phyloP scores from a whole-genome alignment of 2,797 vertebrate species.

The Anas acuta region DNA sequence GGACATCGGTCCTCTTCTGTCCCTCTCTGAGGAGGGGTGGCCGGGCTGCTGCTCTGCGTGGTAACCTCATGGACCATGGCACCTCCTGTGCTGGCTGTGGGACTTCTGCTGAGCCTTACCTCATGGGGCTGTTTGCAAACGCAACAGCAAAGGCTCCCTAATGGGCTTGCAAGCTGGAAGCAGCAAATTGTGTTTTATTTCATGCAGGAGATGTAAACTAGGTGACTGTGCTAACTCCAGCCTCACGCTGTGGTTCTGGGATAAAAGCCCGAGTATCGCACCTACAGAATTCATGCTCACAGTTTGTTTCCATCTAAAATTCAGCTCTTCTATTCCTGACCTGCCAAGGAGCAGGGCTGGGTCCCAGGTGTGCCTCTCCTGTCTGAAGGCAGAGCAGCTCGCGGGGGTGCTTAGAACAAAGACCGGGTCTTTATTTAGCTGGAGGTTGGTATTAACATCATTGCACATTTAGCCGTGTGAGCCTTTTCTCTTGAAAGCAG shows the following conservation, averaged over 20 bases:
- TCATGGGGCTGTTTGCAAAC: background rate
- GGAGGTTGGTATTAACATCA: background rate
- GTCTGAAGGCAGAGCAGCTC: background rate
- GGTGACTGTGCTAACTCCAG: background rate
- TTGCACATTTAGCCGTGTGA: background rate
- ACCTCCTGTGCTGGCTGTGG: background rate
- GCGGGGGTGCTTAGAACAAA: background rate
- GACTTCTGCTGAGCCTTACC: background rate
- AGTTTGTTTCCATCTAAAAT: background rate
- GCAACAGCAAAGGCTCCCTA: background rate
- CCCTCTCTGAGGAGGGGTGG: background rate
- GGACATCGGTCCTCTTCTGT: background rate
- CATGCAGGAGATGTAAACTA: background rate
- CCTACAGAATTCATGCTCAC: background rate
- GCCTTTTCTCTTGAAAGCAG: background rate
- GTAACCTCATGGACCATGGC: background rate
- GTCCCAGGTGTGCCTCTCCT: background rate
- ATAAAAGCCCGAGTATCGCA: background rate
- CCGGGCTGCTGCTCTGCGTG: accelerated
- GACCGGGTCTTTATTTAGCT: background rate
- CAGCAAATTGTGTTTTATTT: background rate
- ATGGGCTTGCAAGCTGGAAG: accelerated
- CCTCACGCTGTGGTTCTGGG: background rate
- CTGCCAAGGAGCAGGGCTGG: background rate
- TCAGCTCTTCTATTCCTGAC: background rate